Conservation (phyloP, 2,888 invertebrate species). For the Alitta virens region DNA sequence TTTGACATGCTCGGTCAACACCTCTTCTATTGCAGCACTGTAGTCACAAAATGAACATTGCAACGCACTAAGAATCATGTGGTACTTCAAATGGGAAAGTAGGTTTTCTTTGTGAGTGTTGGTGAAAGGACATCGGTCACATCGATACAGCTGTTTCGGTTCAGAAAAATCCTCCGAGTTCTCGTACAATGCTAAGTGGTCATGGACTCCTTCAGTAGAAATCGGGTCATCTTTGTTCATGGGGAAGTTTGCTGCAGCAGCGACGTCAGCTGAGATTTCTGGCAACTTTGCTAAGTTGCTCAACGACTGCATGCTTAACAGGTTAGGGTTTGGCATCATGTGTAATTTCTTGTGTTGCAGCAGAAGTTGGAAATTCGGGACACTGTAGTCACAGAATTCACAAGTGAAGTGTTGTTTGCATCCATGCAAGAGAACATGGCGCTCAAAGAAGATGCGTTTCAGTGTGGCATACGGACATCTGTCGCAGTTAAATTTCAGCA, state of each 20-base stretch:
- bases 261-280: constrained; percentile 63
- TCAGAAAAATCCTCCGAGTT: constrained; percentile 55
- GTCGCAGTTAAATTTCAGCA: constrained; percentile 63
- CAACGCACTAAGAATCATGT: constrained; percentile 67
- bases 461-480: constrained; percentile 85
- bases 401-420: constrained; percentile 80
- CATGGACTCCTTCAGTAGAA: constrained; percentile 41
- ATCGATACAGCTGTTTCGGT: constrained; percentile 68
- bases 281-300: constrained; percentile 48
- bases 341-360: constrained; percentile 81
- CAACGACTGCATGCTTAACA: constrained; percentile 49
- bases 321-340: constrained; percentile 51
- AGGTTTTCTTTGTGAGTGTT: constrained; percentile 72
- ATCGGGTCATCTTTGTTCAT: constrained; percentile 28
- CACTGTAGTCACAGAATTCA: constrained; percentile 74
- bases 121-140: constrained; percentile 78
- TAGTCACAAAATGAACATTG: constrained; percentile 82
- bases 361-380: constrained; percentile 81
- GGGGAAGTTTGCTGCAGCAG: constrained; percentile 43
- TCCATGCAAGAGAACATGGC: constrained; percentile 79
- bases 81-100: constrained; percentile 74
- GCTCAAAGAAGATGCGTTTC: constrained; percentile 77
- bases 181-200: constrained; percentile 47
- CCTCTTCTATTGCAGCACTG: constrained; percentile 71
- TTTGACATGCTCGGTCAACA: constrained; percentile 76